Percentiles rank a stretch among this genome's conserved stretches.
These are phyloP conservation scores for Rhinoptilus africanus DNA, from an alignment of 2,113 vertebrate species.

Conservation along the genomic window DNA sequence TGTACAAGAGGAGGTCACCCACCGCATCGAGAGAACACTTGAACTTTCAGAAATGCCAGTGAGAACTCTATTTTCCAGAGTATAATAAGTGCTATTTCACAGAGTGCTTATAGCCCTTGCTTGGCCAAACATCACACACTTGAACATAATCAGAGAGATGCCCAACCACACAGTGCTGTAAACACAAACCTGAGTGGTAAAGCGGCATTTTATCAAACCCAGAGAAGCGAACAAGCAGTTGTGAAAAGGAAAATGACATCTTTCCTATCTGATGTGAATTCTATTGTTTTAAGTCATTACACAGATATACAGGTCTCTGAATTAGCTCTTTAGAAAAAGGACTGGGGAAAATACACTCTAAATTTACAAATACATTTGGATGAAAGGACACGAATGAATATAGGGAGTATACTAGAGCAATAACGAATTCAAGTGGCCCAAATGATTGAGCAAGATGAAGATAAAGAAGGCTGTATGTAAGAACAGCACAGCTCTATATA, in stretches of 20 bases:
- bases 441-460: neutral
- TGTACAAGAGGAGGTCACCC: neutral
- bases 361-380: neutral
- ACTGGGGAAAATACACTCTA: neutral
- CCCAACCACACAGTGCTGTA: neutral
- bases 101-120: neutral
- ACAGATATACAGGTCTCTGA: neutral
- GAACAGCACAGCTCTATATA: neutral
- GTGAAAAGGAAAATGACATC: neutral
- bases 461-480: neutral
- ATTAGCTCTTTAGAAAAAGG: neutral
- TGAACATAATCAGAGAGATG: neutral
- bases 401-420: neutral
- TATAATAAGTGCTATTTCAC: neutral
- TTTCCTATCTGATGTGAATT: neutral
- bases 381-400: neutral
- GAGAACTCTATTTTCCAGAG: neutral
- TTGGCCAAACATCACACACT: neutral
- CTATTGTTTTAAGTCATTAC: neutral
- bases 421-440: neutral
- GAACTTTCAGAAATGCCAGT: neutral
- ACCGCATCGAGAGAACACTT: neutral
- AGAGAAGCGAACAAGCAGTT: neutral
- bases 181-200: neutral
- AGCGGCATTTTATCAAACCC: neutral